Base-by-base conservation (phyloP, 2,113 vertebrate species). In the Neopipo cinnamomea region DNA sequence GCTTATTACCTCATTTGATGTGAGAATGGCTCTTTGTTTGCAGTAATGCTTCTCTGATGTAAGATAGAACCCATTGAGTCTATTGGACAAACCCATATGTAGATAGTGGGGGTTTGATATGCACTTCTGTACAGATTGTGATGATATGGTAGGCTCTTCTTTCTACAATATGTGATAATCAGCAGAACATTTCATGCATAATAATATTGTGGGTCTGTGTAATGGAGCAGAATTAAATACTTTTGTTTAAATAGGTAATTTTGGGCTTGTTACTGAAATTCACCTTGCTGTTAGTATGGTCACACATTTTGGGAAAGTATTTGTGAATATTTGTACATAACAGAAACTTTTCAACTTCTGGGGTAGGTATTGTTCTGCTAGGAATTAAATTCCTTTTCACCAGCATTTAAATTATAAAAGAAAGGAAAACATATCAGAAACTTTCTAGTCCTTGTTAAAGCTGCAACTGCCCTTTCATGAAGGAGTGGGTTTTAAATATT, bases 201-300 rank as follows among this genome's bases (percentile, higher is more conserved):
- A 83, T 63, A 55, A n/a, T 30, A 25, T n/a, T 28, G n/a, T 82
- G 37, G 44, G 21, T 63, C 59, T 92, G 76, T 37, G 84, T 66
- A 95, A 91, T 73, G 66, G 50, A 88, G 67, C 71, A 80, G 53
- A 95, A 91, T 66, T 2, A 76, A 84, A 91, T 52, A 67, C 49
- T 91, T 96, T 23, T 90, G 30, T 91, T 93, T 65, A 88, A 94
- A 93, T 67, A 17, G n/a, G 33, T 37, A 79, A 22, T 91, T 94
- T 83, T 85, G 73, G 3, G 14, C 47, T 86, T 61, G 23, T 74
- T 83, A 47, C 53, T 80, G 72, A 71, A 88, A 83, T 88, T 95
- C 78, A 88, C 59, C 30, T 94, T 94, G 70, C 15, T 77, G 42
- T 88, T 80, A 80, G 28, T 52, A n/a, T 3, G 14, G 42, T 46